These are phyloP conservation scores for Dinoponera quadriceps DNA, from an alignment of 1,140 invertebrate species.

Conservation along the genomic window DNA sequence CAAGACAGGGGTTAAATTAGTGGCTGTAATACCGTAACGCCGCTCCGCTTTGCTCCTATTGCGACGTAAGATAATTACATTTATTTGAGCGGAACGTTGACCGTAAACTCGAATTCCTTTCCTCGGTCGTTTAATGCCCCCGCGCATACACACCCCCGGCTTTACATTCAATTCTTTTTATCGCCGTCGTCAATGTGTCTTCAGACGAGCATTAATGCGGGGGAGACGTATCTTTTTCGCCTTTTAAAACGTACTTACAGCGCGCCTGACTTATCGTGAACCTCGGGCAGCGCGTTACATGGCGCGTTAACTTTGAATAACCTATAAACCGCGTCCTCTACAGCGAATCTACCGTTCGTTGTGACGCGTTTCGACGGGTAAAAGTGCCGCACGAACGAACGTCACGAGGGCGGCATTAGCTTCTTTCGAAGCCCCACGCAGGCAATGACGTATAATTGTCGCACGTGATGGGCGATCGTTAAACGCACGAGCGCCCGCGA, in stretches of 20 bases:
- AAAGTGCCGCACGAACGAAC: slow-evolving; percentile 24
- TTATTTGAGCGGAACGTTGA: slow-evolving; percentile 28
- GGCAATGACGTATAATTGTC: slow-evolving; percentile 27
- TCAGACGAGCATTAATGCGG: slow-evolving; percentile 17
- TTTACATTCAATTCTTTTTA: slow-evolving; percentile 58
- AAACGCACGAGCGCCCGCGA: background rate
- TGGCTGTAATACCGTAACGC: slow-evolving; percentile 13
- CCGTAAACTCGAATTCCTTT: slow-evolving; percentile 40
- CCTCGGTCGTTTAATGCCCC: background rate
- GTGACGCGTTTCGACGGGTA: slow-evolving; percentile 26
- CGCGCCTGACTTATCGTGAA: background rate
- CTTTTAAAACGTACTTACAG: slow-evolving; percentile 48
- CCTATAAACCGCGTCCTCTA: slow-evolving; percentile 40
- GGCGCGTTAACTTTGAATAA: slow-evolving; percentile 59
- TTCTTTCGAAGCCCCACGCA: too few species aligned
- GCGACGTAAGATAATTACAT: slow-evolving; percentile 37
- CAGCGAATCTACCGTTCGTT: slow-evolving; percentile 34
- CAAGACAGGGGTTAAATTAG: background rate
- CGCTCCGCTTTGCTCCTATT: background rate
- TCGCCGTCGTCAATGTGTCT: slow-evolving; percentile 36
- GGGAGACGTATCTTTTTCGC: background rate
- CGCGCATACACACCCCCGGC: slow-evolving; percentile 11
- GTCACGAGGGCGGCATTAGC: slow-evolving; percentile 6
- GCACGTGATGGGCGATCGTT: background rate
- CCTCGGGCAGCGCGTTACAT: slow-evolving; percentile 31